Conservation (phyloP, 2,113 vertebrate genomes). For the Myotis brandtii region DNA sequence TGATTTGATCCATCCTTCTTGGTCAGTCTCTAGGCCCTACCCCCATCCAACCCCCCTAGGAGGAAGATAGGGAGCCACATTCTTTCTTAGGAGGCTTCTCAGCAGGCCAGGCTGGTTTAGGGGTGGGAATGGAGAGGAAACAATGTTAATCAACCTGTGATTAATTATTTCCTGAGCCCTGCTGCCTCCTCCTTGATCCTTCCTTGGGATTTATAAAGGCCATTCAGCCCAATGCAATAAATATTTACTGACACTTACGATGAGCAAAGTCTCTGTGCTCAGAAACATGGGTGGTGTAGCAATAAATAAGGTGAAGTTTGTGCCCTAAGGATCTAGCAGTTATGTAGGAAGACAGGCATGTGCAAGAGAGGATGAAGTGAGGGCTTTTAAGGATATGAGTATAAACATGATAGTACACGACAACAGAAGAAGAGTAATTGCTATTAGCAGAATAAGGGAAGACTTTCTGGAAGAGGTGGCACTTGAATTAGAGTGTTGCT, state of each 20-base stretch:
- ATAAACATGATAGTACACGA: neutral
- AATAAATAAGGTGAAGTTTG: neutral
- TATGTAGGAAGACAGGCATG: neutral
- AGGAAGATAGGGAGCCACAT: neutral
- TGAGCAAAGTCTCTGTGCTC: neutral
- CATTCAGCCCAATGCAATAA: neutral
- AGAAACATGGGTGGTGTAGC: neutral
- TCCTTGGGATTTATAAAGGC: constrained; percentile 32
- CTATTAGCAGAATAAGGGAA: neutral
- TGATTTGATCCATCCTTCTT: neutral
- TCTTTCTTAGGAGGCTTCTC: constrained; percentile 19
- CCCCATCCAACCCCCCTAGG: neutral
- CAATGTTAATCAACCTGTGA: neutral
- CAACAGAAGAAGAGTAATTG: neutral
- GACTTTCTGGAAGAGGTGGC: constrained; percentile 18
- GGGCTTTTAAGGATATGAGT: neutral
- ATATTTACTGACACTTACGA: neutral
- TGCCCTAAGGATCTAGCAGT: neutral
- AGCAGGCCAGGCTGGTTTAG: neutral
- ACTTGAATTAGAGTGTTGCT: neutral
- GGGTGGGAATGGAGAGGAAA: constrained; percentile 19
- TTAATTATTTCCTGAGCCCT: constrained; percentile 68
- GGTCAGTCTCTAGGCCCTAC: neutral
- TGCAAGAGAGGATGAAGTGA: neutral
- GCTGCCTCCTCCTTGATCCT: constrained; percentile 7